A percentile compares a stretch with the other conserved stretches of the same genome.
Evolutionary conservation across 1,140 invertebrate genomes (phyloP).

Genomic region (Calephelis virginiensis): DNA sequence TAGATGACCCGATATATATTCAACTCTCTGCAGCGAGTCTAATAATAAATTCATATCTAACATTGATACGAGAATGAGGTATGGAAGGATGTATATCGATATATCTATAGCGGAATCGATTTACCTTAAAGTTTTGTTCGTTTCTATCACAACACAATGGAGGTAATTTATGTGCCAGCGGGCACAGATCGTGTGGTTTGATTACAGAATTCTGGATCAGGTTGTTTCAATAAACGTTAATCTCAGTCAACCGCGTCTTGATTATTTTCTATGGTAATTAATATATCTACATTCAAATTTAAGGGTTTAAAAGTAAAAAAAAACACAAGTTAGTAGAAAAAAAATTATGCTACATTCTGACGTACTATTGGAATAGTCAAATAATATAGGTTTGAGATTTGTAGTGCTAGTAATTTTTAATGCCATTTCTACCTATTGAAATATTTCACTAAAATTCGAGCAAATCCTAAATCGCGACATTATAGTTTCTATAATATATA

Average conservation of each 20-base stretch:
- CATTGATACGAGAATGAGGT: constrained; percentile 1
- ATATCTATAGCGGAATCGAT: neutral
- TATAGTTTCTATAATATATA: too few species aligned
- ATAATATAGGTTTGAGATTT: too few species aligned
- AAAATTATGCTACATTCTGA: too few species aligned
- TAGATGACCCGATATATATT: constrained; percentile 15
- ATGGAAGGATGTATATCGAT: neutral
- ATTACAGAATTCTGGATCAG: constrained; percentile 27
- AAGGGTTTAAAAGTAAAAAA: too few species aligned
- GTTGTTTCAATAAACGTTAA: constrained; percentile 15
- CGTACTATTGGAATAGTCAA: too few species aligned
- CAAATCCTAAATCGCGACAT: too few species aligned
- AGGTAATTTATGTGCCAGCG: constrained; percentile 31
- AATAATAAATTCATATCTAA: constrained; percentile 16
- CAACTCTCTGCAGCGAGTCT: constrained; percentile 11
- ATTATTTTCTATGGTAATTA: neutral
- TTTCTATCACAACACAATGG: constrained; percentile 16
- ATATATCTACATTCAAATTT: neutral
- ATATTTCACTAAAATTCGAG: too few species aligned
- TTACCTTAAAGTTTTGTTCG: constrained; percentile 24
- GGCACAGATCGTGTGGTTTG: constrained; percentile 31
- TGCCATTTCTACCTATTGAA: too few species aligned
- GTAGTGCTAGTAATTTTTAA: too few species aligned
- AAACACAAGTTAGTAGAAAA: too few species aligned
- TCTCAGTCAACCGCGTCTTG: neutral